A percentile compares a stretch with the other conserved stretches of the same genome.
phyloP scores from a whole-genome alignment of 2,888 invertebrate species.

The Melanotus villosus region DNA sequence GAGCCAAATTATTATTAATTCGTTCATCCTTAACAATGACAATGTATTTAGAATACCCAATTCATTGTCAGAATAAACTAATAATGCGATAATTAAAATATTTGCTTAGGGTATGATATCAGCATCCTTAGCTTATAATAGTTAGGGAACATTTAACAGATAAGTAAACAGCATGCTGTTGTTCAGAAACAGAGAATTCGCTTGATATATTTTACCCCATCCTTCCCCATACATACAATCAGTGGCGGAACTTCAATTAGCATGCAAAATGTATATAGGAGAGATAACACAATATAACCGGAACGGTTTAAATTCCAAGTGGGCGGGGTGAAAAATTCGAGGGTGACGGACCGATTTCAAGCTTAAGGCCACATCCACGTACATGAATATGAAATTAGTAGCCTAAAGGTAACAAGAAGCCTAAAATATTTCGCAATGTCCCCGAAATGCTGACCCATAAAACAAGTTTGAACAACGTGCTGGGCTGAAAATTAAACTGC shows the following conservation, averaged over 20 bases:
- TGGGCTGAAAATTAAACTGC: slow-evolving; percentile 30
- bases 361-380: slow-evolving; percentile 15
- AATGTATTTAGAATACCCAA: too few relatives aligned
- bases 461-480: slow-evolving; percentile 22
- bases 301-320: neutral
- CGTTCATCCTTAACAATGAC: too few relatives aligned
- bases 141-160: too few relatives aligned
- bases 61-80: too few relatives aligned
- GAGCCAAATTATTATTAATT: too few relatives aligned
- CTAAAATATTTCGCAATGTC: neutral
- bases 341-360: slow-evolving; percentile 22
- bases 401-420: slow-evolving; percentile 10
- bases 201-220: neutral
- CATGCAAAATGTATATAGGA: slow-evolving; percentile 28
- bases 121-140: too few relatives aligned
- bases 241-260: slow-evolving; percentile 26
- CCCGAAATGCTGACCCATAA: slow-evolving; percentile 28
- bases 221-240: slow-evolving; percentile 12
- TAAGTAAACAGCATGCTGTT: too few relatives aligned
- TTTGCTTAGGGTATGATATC: too few relatives aligned
- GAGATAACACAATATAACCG: slow-evolving; percentile 28
- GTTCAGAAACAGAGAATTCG: neutral
- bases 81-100: too few relatives aligned
- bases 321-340: slow-evolving; percentile 21
- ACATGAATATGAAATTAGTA: slow-evolving; percentile 17